phyloP scores from a whole-genome alignment of 2,797 vertebrate species.

The Falco rusticolus region DNA sequence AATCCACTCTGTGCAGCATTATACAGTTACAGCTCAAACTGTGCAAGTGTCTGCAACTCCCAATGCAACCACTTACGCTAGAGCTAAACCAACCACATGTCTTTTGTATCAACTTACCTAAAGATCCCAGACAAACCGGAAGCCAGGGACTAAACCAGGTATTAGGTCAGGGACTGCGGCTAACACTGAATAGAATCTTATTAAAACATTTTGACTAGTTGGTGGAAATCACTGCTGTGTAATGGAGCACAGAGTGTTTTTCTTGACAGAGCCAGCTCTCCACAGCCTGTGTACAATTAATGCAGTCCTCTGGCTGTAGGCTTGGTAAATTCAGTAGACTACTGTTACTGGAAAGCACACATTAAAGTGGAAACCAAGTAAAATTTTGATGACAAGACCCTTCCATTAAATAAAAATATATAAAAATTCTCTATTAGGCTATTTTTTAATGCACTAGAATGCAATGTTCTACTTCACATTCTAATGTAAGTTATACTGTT shows the following conservation, averaged over 20 bases:
- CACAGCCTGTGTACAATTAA: neutral
- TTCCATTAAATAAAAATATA: neutral
- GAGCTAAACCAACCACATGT: neutral
- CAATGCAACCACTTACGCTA: neutral
- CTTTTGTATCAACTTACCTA: neutral
- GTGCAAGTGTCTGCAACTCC: neutral
- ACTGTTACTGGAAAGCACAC: neutral
- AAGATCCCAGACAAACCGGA: constrained; percentile 13
- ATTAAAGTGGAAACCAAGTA: neutral
- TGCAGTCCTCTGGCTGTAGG: neutral
- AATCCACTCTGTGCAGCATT: neutral
- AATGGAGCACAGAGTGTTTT: neutral
- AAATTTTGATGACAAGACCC: neutral
- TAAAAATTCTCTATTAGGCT: neutral
- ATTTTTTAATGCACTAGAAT: neutral
- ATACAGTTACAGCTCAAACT: neutral
- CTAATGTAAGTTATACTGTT: neutral
- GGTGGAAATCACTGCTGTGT: constrained; percentile 1
- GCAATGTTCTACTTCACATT: neutral
- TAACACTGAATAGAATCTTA: constrained; percentile 6
- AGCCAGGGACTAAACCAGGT: neutral
- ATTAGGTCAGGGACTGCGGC: neutral
- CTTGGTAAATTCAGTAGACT: neutral
- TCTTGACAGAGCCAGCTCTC: neutral
- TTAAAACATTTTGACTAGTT: neutral